Conservation (phyloP, 2,113 vertebrate genomes). For the Anthoscopus minutus region DNA sequence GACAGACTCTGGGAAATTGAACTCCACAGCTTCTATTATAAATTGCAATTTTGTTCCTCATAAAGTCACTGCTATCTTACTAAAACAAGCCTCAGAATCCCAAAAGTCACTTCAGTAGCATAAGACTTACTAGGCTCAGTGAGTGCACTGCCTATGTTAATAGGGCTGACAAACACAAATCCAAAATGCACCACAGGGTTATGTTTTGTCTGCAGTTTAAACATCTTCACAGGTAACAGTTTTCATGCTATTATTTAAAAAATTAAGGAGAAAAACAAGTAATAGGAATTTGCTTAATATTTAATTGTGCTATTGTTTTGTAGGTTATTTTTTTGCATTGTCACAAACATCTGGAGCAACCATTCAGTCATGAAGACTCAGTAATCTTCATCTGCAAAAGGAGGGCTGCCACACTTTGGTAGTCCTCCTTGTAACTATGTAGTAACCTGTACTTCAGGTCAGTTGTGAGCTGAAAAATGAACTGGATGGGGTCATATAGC, state of each 20-base stretch:
- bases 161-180: not conserved
- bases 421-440: not conserved
- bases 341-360: not conserved
- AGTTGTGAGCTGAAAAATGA: not conserved
- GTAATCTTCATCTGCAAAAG: not conserved
- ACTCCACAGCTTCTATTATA: not conserved
- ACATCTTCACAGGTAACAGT: not conserved
- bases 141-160: not conserved
- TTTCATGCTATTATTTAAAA: not conserved
- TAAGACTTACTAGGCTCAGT: not conserved
- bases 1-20: not conserved
- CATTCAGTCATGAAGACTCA: not conserved
- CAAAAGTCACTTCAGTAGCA: not conserved
- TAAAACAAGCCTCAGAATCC: not conserved
- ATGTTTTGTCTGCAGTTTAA: not conserved
- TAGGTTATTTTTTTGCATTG: not conserved
- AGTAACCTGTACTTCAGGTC: not conserved
- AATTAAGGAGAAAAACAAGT: not conserved
- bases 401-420: not conserved
- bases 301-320: not conserved
- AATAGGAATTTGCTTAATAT: not conserved
- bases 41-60: not conserved
- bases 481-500: not conserved
- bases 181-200: not conserved
- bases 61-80: not conserved